These are phyloP conservation scores for Asobara japonica DNA, from an alignment of 1,140 invertebrate species.

Conservation along the genomic window DNA sequence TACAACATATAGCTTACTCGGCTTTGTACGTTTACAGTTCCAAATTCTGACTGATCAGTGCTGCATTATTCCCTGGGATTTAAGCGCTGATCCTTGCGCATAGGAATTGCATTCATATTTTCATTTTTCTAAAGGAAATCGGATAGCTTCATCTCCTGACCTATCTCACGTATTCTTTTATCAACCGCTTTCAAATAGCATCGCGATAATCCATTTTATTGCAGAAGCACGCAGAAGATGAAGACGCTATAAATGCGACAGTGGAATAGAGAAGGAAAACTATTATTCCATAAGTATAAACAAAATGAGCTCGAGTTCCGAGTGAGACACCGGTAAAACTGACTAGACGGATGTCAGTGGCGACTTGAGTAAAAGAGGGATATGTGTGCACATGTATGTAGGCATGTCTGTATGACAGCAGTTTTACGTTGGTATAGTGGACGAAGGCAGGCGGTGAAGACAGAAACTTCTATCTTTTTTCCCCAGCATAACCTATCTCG, in stretches of 20 bases:
- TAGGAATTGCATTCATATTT: too few relatives aligned
- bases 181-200: not conserved
- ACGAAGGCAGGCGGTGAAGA: not conserved
- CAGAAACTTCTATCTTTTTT: not conserved
- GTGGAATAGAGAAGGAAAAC: not conserved
- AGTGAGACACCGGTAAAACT: not conserved
- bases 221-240: conserved; percentile 12
- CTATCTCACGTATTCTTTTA: conserved; percentile 29
- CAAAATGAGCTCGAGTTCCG: conserved; percentile 12
- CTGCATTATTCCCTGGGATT: too few relatives aligned
- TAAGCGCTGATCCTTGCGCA: too few relatives aligned
- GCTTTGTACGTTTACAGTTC: too few relatives aligned
- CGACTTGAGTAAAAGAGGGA: not conserved
- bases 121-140: not conserved
- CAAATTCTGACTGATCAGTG: too few relatives aligned
- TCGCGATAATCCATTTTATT: conserved; percentile 29
- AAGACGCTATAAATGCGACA: conserved; percentile 8
- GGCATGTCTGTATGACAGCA: not conserved
- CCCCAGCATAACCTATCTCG: not conserved
- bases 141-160: conserved; percentile 26
- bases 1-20: too few relatives aligned
- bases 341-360: conserved; percentile 17
- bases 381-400: not conserved
- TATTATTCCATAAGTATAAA: conserved; percentile 14
- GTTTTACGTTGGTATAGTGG: not conserved